Evolutionary conservation across 2,797 vertebrate species (phyloP).

Genomic region (Phoxinus dragarum): DNA sequence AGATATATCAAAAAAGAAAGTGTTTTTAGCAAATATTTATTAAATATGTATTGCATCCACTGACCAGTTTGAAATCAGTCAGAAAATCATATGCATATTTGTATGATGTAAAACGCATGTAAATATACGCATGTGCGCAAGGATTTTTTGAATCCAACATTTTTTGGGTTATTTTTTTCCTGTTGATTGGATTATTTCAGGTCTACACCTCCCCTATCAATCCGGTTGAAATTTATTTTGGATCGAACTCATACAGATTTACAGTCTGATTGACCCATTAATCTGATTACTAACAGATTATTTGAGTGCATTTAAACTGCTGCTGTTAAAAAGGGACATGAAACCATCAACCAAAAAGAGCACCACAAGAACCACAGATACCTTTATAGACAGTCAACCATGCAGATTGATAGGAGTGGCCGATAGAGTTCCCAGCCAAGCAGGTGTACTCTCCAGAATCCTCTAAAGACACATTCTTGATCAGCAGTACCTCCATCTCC

Average conservation of each 20-base stretch:
- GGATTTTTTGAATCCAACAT: no score
- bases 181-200: not conserved
- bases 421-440: conserved; percentile 99
- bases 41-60: no score
- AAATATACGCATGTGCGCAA: no score
- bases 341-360: not conserved
- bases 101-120: no score
- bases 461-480: conserved; percentile 99
- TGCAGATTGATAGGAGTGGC: conserved; percentile 99
- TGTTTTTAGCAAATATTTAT: no score
- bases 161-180: not conserved
- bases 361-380: conserved; percentile 67
- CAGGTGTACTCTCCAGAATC: conserved; percentile 99
- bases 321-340: not conserved
- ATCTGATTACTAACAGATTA: not conserved
- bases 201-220: not conserved
- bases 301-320: not conserved
- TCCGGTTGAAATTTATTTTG: not conserved
- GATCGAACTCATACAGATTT: not conserved
- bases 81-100: no score
- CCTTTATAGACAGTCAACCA: conserved; percentile 99
- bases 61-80: no score
- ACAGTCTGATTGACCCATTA: not conserved
- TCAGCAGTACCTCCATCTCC: conserved; percentile 99
- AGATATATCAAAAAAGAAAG: no score